These are phyloP conservation scores for Caenorhabditis sp. DNA, from an alignment of 2,888 invertebrate genomes.

Conservation along the genomic window DNA sequence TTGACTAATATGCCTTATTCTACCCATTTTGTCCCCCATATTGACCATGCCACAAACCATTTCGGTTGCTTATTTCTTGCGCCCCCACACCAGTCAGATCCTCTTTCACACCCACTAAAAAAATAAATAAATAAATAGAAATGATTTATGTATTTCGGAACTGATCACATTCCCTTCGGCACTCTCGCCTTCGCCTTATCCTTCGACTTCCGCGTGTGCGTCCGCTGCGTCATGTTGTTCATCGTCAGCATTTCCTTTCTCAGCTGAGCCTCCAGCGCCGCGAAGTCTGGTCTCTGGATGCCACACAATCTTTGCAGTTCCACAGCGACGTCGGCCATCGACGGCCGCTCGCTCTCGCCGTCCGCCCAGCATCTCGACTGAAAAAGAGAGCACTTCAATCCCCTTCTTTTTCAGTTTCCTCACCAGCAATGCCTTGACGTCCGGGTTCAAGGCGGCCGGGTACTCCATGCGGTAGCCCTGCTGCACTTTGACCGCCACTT, in stretches of 20 bases:
- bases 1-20: no score
- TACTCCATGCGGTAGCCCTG: conserved; percentile 60
- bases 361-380: conserved; percentile 46
- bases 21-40: no score
- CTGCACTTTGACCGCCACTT: conserved; percentile 54
- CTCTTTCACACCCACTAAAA: no score
- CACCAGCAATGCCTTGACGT: conserved; percentile 12
- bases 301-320: conserved; percentile 20
- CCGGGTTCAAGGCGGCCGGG: conserved; percentile 3
- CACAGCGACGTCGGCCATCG: conserved; percentile 21
- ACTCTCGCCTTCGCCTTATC: background rate
- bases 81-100: no score
- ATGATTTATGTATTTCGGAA: no score
- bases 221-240: conserved; percentile 26
- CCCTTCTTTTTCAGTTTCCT: conserved; percentile 8
- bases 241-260: no score
- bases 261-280: conserved; percentile 10
- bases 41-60: background rate
- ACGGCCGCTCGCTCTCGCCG: conserved; percentile 25
- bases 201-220: conserved; percentile 12
- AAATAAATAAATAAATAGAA: no score
- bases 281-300: conserved; percentile 31
- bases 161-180: conserved; percentile 33
- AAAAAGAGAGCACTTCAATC: conserved; percentile 3
- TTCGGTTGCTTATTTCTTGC: no score